phyloP scores from a whole-genome alignment of 2,797 vertebrate genomes.

The Myripristis jacobus region DNA sequence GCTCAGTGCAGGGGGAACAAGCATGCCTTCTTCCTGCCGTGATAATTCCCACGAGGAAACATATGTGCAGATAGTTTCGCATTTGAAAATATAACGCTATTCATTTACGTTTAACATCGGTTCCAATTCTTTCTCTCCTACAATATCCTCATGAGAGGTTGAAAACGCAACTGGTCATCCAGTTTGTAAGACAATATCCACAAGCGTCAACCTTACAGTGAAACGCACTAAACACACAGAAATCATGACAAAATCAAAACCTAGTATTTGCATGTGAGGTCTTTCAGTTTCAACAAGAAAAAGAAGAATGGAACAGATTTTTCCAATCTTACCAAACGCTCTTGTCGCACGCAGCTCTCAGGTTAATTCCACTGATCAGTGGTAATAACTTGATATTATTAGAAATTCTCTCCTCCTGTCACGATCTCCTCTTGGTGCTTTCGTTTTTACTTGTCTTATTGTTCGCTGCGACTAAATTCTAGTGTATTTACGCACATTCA shows the following conservation, averaged over 20 bases:
- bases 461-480: neutral
- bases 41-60: conserved; percentile 33
- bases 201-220: neutral
- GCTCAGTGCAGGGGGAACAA: conserved; percentile 18
- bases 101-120: neutral
- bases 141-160: too few relatives aligned
- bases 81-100: neutral
- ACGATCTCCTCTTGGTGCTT: neutral
- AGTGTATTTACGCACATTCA: conserved; percentile 40
- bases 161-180: neutral
- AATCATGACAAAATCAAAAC: neutral
- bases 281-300: too few relatives aligned
- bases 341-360: conserved; percentile 30
- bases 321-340: conserved; percentile 64
- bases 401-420: neutral
- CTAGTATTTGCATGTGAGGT: neutral
- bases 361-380: conserved; percentile 59
- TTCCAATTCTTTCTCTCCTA: neutral
- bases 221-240: neutral
- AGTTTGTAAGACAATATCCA: neutral
- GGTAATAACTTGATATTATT: neutral
- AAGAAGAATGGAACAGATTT: neutral
- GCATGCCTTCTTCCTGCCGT: conserved; percentile 21
- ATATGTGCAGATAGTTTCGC: neutral
- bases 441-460: neutral